These are phyloP conservation scores for Spodoptera exigua DNA, from an alignment of 2,888 invertebrate species.

Conservation along the genomic window DNA sequence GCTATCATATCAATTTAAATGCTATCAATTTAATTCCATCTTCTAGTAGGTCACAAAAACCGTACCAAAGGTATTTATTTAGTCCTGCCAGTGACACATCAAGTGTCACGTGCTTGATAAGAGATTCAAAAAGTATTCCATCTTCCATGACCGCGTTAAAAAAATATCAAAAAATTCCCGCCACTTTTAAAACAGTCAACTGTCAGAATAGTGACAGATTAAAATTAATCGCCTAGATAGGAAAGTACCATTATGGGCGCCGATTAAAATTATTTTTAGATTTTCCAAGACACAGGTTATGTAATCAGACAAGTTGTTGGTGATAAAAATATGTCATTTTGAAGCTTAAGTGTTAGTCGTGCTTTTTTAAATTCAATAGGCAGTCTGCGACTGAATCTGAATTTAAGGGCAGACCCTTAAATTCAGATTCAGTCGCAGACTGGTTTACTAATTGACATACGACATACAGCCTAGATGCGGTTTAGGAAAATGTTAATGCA, in stretches of 20 bases:
- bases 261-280: slow-evolving; percentile 23
- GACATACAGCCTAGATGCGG: too few relatives aligned
- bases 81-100: slow-evolving; percentile 20
- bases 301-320: slow-evolving; percentile 5
- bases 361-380: too few relatives aligned
- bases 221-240: slow-evolving; percentile 39
- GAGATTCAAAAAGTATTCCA: slow-evolving; percentile 1
- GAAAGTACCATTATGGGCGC: slow-evolving; percentile 23
- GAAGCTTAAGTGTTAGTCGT: too few relatives aligned
- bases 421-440: too few relatives aligned
- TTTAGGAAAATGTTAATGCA: too few relatives aligned
- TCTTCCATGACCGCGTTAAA: too few relatives aligned
- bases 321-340: too few relatives aligned
- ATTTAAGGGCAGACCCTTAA: too few relatives aligned
- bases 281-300: slow-evolving; percentile 15
- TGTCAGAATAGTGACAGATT: slow-evolving; percentile 24
- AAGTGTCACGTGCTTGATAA: slow-evolving; percentile 64
- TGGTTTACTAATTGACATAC: too few relatives aligned
- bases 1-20: slow-evolving; percentile 44
- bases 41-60: slow-evolving; percentile 16
- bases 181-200: slow-evolving; percentile 3
- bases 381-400: too few relatives aligned
- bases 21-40: slow-evolving; percentile 47
- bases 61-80: slow-evolving; percentile 40
- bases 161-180: not conserved